These are phyloP conservation scores for Nomada goodeniana DNA, from an alignment of 2,888 invertebrate species.

Conservation along the genomic window DNA sequence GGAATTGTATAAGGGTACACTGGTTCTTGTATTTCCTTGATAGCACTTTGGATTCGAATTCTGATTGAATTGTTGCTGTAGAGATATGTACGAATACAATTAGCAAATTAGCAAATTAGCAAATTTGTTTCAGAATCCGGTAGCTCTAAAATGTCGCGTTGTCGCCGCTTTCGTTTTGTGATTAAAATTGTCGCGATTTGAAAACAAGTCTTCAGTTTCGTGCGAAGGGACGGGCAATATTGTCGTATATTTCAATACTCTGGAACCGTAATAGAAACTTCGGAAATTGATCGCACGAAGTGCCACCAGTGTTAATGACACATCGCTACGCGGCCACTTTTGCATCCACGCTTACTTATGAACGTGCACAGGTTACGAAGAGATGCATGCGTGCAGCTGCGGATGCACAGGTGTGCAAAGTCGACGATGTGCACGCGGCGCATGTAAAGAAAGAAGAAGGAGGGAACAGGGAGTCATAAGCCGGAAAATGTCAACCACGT, in stretches of 20 bases:
- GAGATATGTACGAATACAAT: no score
- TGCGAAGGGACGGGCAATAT: no score
- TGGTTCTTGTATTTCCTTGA: no score
- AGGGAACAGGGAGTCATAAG: constrained; percentile 64
- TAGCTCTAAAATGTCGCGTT: no score
- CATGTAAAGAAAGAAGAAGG: constrained; percentile 40
- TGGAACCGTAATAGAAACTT: background rate
- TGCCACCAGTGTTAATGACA: background rate
- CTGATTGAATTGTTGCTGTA: no score
- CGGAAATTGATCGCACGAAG: background rate
- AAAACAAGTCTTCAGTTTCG: no score
- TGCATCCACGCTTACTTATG: constrained; percentile 32
- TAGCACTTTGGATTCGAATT: no score
- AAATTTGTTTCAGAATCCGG: no score
- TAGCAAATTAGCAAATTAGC: no score
- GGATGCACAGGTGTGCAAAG: constrained; percentile 54
- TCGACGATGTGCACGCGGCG: constrained; percentile 23
- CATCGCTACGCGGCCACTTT: background rate
- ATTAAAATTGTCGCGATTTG: no score
- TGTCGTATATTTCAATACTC: no score
- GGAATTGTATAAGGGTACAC: background rate
- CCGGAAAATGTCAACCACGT: constrained; percentile 78
- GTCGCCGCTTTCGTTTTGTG: no score
- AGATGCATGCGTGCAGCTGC: constrained; percentile 35
- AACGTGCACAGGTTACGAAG: constrained; percentile 13